These are phyloP conservation scores for Leptinotarsa tumamoca DNA, from an alignment of 2,888 invertebrate species.

Conservation along the genomic window DNA sequence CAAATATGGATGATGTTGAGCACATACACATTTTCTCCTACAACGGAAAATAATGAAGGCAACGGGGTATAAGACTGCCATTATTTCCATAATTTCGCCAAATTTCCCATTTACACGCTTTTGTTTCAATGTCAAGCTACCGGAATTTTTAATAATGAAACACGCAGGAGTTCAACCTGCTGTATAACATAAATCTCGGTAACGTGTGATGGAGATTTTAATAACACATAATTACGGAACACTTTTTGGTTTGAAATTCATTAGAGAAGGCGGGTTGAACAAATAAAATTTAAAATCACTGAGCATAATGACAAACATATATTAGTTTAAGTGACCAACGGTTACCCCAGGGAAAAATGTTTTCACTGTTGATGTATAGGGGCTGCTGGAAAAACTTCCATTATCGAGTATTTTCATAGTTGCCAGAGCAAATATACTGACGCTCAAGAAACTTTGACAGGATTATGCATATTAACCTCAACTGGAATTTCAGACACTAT, in stretches of 20 bases:
- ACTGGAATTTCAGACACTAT: too few species aligned
- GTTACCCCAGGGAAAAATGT: background rate
- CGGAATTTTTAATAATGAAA: slow-evolving; percentile 19
- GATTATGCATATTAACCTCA: too few species aligned
- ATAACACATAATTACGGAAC: background rate
- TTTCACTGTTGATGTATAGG: too few species aligned
- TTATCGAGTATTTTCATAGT: too few species aligned
- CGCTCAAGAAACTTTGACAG: too few species aligned
- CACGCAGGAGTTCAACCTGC: slow-evolving; percentile 14
- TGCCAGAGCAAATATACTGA: too few species aligned
- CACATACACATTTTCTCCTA: background rate
- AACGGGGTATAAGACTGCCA: slow-evolving; percentile 16
- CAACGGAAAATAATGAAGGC: slow-evolving; percentile 2
- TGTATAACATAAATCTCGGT: slow-evolving; percentile 5
- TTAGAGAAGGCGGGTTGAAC: background rate
- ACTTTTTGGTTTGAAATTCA: background rate
- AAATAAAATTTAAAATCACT: background rate
- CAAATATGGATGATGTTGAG: slow-evolving; percentile 19
- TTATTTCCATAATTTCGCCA: slow-evolving; percentile 10
- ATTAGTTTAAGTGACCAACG: background rate
- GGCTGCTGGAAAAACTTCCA: too few species aligned
- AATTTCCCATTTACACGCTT: slow-evolving; percentile 8
- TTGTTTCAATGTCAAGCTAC: slow-evolving; percentile 13
- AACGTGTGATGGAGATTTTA: slow-evolving; percentile 6
- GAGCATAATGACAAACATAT: slow-evolving; percentile 2